Percentiles rank a stretch among this genome's conserved stretches.
Evolutionary conservation across 2,888 invertebrate species (phyloP).

Genomic region (Trilocha varians): DNA sequence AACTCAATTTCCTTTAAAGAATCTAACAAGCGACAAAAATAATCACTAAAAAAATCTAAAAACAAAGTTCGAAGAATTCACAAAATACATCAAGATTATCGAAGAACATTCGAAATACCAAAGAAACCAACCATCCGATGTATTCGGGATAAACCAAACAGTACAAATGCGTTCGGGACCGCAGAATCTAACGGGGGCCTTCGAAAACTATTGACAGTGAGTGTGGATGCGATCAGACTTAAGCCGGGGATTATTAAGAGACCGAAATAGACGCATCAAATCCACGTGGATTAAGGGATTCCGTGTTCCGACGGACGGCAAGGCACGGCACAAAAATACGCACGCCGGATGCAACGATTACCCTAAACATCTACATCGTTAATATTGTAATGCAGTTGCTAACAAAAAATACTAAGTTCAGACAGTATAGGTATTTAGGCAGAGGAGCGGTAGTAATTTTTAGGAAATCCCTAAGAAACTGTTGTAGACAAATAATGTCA

Average conservation of each 20-base stretch:
- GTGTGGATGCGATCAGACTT: slow-evolving; percentile 72
- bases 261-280: slow-evolving; percentile 72
- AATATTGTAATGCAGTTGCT: slow-evolving; percentile 53
- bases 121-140: slow-evolving; percentile 63
- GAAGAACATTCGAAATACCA: slow-evolving; percentile 36
- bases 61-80: slow-evolving; percentile 26
- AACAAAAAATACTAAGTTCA: slow-evolving; percentile 2
- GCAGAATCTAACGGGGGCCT: slow-evolving; percentile 66
- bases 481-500: too few species aligned
- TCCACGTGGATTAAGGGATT: slow-evolving; percentile 70
- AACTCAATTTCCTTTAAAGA: neutral
- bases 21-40: neutral
- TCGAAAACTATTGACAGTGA: slow-evolving; percentile 73
- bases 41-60: neutral
- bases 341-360: slow-evolving; percentile 71
- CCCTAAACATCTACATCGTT: slow-evolving; percentile 62
- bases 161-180: slow-evolving; percentile 52
- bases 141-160: slow-evolving; percentile 54
- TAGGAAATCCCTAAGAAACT: too few species aligned
- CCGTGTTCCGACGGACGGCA: slow-evolving; percentile 64
- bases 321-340: slow-evolving; percentile 68
- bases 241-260: slow-evolving; percentile 70
- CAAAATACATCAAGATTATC: slow-evolving; percentile 47
- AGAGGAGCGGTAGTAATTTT: too few species aligned
- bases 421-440: too few species aligned